phyloP scores from a whole-genome alignment of 1,140 invertebrate genomes.

The Drosophila littoralis region DNA sequence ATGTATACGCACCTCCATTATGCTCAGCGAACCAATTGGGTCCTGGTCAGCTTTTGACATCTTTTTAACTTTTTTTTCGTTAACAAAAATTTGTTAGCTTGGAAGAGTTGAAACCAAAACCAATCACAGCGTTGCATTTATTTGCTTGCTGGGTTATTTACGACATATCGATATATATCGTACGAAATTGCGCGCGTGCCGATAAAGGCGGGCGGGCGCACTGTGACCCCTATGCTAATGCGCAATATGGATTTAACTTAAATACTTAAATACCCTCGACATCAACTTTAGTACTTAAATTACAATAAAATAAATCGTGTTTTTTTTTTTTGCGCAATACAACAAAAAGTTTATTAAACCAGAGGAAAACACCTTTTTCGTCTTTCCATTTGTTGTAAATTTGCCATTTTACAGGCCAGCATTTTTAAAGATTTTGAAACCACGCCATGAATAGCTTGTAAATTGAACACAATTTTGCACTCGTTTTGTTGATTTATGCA shows the following conservation, averaged over 20 bases:
- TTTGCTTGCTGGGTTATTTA: slow-evolving; percentile 8
- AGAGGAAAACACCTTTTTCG: too few relatives aligned
- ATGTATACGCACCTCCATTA: slow-evolving; percentile 74
- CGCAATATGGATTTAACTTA: background rate
- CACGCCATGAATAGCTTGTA: too few relatives aligned
- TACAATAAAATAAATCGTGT: too few relatives aligned
- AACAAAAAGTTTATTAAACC: too few relatives aligned
- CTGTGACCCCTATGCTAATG: background rate
- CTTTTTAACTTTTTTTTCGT: slow-evolving; percentile 52
- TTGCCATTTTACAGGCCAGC: too few relatives aligned
- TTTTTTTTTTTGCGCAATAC: too few relatives aligned
- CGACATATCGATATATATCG: slow-evolving; percentile 22
- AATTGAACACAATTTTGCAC: too few relatives aligned
- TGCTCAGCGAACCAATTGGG: slow-evolving; percentile 69
- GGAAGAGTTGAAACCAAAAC: slow-evolving; percentile 38
- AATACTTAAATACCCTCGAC: background rate
- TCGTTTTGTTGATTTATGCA: too few relatives aligned
- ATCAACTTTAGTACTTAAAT: too few relatives aligned
- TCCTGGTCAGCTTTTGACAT: slow-evolving; percentile 82
- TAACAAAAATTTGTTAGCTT: slow-evolving; percentile 60
- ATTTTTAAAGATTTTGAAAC: too few relatives aligned
- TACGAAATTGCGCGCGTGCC: background rate
- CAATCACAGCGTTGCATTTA: slow-evolving; percentile 45
- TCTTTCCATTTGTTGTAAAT: too few relatives aligned
- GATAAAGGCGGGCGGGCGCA: background rate